Evolutionary conservation across 2,113 vertebrate species (phyloP).

Genomic region (Myiozetetes cayanensis): DNA sequence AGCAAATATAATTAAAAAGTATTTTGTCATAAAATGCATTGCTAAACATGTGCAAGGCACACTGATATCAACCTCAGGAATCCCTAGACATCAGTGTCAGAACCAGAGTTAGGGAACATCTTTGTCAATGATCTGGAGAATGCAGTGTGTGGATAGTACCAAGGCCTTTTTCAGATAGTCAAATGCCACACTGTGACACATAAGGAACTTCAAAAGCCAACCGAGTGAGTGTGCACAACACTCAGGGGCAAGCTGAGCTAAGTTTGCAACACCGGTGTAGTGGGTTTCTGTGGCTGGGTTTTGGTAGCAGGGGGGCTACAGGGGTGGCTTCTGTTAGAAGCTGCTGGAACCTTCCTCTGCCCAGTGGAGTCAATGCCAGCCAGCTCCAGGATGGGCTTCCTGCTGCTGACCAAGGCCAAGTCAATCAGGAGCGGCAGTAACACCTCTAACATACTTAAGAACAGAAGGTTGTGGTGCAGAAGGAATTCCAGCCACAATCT

Average conservation of each 20-base stretch:
- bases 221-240: neutral
- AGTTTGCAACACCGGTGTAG: neutral
- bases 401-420: too few relatives aligned
- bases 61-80: neutral
- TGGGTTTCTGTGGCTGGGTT: too few relatives aligned
- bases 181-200: neutral
- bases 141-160: neutral
- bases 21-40: neutral
- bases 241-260: neutral
- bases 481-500: too few relatives aligned
- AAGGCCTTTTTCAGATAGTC: neutral
- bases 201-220: neutral
- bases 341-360: too few relatives aligned
- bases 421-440: too few relatives aligned
- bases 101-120: neutral
- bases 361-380: too few relatives aligned
- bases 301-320: too few relatives aligned
- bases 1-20: neutral
- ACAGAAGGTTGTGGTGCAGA: too few relatives aligned
- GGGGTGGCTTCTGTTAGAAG: too few relatives aligned
- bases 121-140: neutral
- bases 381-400: too few relatives aligned
- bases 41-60: neutral
- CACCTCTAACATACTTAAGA: too few relatives aligned
- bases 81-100: neutral